phyloP scores from a whole-genome alignment of 2,888 invertebrate genomes.

The Amiota minor region DNA sequence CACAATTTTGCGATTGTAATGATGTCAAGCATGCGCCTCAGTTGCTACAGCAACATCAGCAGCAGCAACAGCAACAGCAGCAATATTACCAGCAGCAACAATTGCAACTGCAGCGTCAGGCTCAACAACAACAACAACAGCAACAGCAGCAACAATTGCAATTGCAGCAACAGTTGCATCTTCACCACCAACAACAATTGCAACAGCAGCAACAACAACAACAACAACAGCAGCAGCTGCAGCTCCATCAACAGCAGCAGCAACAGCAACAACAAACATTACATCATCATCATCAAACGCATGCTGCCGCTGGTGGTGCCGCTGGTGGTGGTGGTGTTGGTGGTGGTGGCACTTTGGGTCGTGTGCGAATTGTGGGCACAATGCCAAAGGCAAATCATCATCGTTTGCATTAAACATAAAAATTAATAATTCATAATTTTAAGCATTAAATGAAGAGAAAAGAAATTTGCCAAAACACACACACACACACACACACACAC shows the following conservation, averaged over 20 bases:
- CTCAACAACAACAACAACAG: conserved; percentile 54
- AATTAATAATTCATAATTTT: not conserved
- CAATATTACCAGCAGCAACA: conserved; percentile 53
- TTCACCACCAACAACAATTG: conserved; percentile 50
- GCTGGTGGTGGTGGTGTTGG: conserved; percentile 58
- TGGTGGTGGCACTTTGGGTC: conserved; percentile 69
- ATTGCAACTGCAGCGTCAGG: conserved; percentile 52
- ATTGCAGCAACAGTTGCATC: conserved; percentile 56
- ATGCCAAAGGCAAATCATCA: conserved; percentile 80
- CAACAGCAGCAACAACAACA: conserved; percentile 48
- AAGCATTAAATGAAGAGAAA: not conserved
- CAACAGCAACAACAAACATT: conserved; percentile 51
- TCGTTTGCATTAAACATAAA: conserved; percentile 63
- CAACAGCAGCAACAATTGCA: conserved; percentile 54
- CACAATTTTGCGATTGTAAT: conserved; percentile 88
- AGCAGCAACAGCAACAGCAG: conserved; percentile 57
- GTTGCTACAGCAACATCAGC: conserved; percentile 60
- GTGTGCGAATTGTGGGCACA: conserved; percentile 88
- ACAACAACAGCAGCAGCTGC: conserved; percentile 52
- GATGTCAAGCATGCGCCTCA: conserved; percentile 74
- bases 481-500: conserved; percentile 9
- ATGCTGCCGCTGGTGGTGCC: conserved; percentile 54
- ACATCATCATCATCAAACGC: conserved; percentile 50
- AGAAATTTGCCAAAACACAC: conserved; percentile 22
- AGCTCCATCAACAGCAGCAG: conserved; percentile 56